phyloP scores from a whole-genome alignment of 1,140 invertebrate genomes.

The Coenobita brevimanus region DNA sequence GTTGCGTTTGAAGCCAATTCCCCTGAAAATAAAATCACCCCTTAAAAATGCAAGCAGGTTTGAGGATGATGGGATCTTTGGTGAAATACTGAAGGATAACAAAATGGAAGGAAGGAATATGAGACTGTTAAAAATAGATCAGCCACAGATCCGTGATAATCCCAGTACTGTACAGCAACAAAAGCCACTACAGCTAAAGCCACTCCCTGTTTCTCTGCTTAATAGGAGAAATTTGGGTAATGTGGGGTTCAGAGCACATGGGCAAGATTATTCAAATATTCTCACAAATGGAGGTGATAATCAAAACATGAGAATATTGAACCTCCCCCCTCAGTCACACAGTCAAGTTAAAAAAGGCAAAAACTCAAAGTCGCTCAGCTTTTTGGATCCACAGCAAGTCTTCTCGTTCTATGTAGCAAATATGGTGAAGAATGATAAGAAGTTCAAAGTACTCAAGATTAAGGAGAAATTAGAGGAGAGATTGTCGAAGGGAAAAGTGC shows the following conservation, averaged over 20 bases:
- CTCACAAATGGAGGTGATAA: background rate
- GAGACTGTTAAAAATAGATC: conserved; percentile 20
- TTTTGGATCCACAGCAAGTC: conserved; percentile 38
- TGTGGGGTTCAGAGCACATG: background rate
- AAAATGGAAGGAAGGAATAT: background rate
- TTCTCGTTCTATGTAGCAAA: conserved; percentile 24
- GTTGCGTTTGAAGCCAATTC: conserved; percentile 1
- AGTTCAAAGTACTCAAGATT: conserved; percentile 34
- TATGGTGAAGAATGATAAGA: background rate
- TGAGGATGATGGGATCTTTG: background rate
- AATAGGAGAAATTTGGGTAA: background rate
- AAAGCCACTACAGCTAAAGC: conserved; percentile 8
- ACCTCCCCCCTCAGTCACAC: background rate
- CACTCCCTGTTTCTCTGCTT: background rate
- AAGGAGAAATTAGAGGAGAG: background rate
- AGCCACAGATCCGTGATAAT: background rate
- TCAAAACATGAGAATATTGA: conserved; percentile 36
- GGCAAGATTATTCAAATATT: background rate
- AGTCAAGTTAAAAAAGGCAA: background rate
- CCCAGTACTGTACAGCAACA: background rate
- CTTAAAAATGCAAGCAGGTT: background rate
- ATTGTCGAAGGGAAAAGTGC: background rate
- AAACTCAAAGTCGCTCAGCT: background rate
- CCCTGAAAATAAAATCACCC: background rate
- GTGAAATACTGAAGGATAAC: background rate